phyloP scores from a whole-genome alignment of 2,797 vertebrate species.

The Stomatorhinus walkeri region DNA sequence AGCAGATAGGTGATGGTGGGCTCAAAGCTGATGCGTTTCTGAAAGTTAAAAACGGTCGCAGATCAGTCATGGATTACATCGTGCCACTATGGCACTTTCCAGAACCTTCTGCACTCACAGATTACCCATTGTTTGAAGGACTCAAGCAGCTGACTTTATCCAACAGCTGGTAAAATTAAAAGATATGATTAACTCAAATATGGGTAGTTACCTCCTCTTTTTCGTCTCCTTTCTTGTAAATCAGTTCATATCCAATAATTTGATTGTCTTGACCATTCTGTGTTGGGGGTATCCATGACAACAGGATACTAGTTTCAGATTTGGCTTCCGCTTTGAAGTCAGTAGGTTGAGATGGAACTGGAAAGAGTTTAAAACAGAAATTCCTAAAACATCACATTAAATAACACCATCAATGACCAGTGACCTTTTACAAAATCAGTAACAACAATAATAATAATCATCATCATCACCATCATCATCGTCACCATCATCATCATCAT shows the following conservation, averaged over 20 bases:
- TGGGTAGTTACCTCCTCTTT: constrained; percentile 78
- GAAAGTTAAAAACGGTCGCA: constrained; percentile 30
- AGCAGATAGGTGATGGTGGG: constrained; percentile 83
- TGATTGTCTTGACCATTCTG: constrained; percentile 80
- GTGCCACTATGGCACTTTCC: not conserved
- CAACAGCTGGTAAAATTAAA: not conserved
- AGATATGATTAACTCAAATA: not conserved
- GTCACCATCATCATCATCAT: not conserved
- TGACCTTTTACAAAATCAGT: not conserved
- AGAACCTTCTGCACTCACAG: not conserved
- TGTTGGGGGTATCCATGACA: constrained; percentile 86
- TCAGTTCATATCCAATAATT: constrained; percentile 88
- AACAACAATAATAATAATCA: not conserved
- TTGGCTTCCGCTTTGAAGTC: constrained; percentile 97
- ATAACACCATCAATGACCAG: not conserved
- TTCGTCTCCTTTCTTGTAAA: constrained; percentile 89
- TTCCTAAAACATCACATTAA: not conserved
- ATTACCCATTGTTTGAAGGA: not conserved
- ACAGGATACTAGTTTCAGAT: constrained; percentile 92
- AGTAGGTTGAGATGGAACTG: constrained; percentile 91
- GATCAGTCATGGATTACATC: not conserved
- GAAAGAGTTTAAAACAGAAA: not conserved
- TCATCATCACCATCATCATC: not conserved
- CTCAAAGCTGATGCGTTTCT: constrained; percentile 88
- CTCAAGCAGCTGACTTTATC: not conserved